Base-by-base conservation (phyloP, 2,888 invertebrate genomes). In the Apodemia arnacis region DNA sequence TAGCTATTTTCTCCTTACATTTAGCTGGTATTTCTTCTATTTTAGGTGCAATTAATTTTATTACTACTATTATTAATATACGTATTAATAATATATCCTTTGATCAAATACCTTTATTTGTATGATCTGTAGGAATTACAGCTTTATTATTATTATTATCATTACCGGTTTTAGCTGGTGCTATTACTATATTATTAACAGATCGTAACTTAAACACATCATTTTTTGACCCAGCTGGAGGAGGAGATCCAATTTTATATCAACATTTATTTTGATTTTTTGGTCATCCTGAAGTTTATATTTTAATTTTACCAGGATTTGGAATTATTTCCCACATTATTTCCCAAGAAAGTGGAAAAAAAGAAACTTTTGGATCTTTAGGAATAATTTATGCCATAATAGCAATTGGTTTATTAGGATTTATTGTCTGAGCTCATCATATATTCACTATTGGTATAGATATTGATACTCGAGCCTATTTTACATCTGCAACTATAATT, bases 201-300 rank as follows among this genome's bases (percentile, higher is more conserved):
- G 99, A 99, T 95, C 99, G 99, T 96, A 99, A 99, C 97, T 96
- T 99, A 96, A 99, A 99, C 98, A 99, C 99, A 0, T 98, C 99
- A 0, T 99, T 99, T 96, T 99, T 99, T 98, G 99, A 99, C 54
- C 99, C 99, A 0, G 98, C 98, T 0, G 99, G 99, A 87, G 99
- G 99, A 41, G 99, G 99, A 80, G 99, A 99, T 82, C 99, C 99
- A 2, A 98, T 99, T 97, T 93, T 99, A 93, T 99, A 99, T 81
- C 99, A 99, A 98, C 99, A 99, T 96, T 97, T 99, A 98, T 99
- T 99, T 97, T 99, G 99, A 99, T 99, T 99, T 97, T 99, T 99
- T 98, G 99, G 99, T 0, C 99, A 99, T 82, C 99, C 99, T 13
- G 99, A 99, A 98, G 99, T 99, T 88, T 99, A 99, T 97, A 99